phyloP scores from a whole-genome alignment of 2,113 vertebrate genomes.

The Rhombomys opimus region DNA sequence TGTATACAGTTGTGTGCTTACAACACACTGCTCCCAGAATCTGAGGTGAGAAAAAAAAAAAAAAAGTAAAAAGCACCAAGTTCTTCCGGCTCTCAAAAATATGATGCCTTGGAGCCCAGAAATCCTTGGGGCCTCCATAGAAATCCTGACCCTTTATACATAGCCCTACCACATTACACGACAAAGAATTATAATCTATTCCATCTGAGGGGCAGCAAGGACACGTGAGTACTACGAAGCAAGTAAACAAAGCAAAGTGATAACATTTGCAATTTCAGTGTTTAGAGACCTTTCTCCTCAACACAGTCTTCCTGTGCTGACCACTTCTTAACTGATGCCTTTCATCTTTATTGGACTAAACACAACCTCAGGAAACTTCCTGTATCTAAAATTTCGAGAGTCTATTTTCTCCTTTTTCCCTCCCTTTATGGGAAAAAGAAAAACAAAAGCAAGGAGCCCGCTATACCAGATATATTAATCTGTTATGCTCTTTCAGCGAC shows the following conservation, averaged over 20 bases:
- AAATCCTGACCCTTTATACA: neutral
- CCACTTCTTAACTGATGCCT: neutral
- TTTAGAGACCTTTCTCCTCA: neutral
- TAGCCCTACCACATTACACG: constrained; percentile 33
- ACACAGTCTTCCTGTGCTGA: neutral
- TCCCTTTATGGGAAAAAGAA: neutral
- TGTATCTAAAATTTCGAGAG: neutral
- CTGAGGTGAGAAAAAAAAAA: constrained; percentile 10
- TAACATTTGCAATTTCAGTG: neutral
- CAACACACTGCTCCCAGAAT: constrained; percentile 5
- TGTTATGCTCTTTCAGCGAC: neutral
- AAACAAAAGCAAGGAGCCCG: neutral
- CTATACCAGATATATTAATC: neutral
- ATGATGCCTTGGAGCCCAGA: neutral
- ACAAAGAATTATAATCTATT: neutral
- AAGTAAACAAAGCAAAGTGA: neutral
- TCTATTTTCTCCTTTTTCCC: neutral
- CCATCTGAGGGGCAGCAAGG: no score
- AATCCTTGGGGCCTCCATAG: neutral
- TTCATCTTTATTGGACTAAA: neutral
- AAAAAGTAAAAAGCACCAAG: constrained; percentile 11
- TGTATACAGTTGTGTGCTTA: neutral
- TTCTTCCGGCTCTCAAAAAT: constrained; percentile 21
- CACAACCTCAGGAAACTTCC: neutral
- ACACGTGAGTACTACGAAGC: neutral